Conservation (phyloP, 2,113 vertebrate species). For the Callaeas wilsoni region DNA sequence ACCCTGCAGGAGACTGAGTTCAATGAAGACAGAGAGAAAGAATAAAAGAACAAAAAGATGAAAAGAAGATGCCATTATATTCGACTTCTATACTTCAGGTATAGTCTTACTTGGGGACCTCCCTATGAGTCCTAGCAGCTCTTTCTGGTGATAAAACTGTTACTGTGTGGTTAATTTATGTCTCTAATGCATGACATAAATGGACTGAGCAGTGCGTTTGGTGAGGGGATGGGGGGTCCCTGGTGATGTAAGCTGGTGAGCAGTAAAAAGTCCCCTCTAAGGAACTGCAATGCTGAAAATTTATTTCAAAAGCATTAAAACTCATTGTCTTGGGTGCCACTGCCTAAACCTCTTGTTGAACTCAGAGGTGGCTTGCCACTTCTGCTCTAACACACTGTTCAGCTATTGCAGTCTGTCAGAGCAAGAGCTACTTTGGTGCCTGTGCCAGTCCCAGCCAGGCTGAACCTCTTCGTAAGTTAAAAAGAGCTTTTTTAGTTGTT, state of each 20-base stretch:
- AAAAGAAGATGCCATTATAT: neutral
- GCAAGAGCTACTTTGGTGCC: neutral
- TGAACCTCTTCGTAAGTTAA: rapidly evolving
- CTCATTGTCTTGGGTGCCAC: neutral
- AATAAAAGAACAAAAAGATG: neutral
- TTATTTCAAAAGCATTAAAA: neutral
- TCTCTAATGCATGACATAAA: neutral
- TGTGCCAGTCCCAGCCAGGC: neutral
- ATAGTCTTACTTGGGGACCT: neutral
- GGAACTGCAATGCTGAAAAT: neutral
- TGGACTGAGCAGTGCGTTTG: neutral
- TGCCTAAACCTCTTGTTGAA: neutral
- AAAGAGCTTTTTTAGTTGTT: neutral
- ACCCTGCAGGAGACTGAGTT: neutral
- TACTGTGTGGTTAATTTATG: neutral
- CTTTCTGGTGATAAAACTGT: neutral
- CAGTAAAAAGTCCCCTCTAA: neutral
- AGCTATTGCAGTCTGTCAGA: neutral
- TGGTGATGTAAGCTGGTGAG: neutral
- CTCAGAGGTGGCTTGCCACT: neutral
- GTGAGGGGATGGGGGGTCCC: neutral
- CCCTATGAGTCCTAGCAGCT: neutral
- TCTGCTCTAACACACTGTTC: neutral
- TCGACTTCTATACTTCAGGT: neutral
- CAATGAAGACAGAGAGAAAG: neutral